Conservation (phyloP, 2,888 invertebrate genomes). For the Agrochola litura region DNA sequence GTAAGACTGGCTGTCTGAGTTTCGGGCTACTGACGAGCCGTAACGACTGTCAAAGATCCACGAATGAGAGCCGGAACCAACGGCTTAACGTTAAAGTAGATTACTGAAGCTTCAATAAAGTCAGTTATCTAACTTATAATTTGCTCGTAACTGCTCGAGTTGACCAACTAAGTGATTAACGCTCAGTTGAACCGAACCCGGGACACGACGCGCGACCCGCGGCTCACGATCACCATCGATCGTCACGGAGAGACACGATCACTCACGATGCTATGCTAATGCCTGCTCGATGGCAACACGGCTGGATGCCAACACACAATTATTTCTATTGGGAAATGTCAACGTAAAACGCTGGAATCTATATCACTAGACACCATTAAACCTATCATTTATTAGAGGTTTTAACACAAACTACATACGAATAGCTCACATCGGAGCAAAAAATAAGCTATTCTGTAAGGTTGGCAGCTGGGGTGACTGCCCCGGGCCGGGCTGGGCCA, state of each 20-base stretch:
- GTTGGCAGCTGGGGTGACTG: neutral
- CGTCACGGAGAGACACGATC: constrained; percentile 18
- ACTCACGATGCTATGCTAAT: constrained; percentile 49
- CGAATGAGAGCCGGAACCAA: too few species aligned
- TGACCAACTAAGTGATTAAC: constrained; percentile 22
- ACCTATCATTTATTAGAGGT: neutral
- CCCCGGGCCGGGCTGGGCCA: neutral
- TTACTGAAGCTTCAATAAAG: neutral
- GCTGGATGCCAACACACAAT: constrained; percentile 18
- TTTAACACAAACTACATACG: neutral
- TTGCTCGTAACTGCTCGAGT: constrained; percentile 7
- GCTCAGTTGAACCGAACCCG: constrained; percentile 10
- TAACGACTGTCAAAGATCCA: too few species aligned
- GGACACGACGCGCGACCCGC: constrained; percentile 21
- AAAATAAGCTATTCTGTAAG: neutral
- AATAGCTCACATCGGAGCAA: neutral
- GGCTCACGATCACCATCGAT: constrained; percentile 21
- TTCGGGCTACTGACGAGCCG: too few species aligned
- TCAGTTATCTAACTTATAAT: constrained; percentile 15
- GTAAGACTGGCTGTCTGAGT: too few species aligned
- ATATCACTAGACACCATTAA: constrained; percentile 4
- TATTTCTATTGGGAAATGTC: constrained; percentile 33
- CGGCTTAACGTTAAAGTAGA: neutral
- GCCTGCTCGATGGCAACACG: constrained; percentile 20
- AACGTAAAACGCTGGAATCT: constrained; percentile 1